Evolutionary conservation across 1,140 invertebrate species (phyloP).

Genomic region (Heliconius congener): DNA sequence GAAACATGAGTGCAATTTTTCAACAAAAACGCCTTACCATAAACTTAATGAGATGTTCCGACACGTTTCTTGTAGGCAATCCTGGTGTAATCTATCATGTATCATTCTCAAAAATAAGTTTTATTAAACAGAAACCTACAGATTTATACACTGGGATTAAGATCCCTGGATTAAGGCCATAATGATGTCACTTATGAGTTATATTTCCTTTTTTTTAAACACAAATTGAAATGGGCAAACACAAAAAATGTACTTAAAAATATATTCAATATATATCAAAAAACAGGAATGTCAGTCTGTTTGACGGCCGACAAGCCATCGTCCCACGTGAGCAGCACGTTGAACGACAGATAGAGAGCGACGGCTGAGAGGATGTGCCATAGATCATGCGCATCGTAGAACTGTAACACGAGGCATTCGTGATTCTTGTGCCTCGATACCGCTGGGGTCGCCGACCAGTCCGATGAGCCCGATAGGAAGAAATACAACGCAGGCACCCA

Average conservation of each 20-base stretch:
- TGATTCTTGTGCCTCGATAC: conserved; percentile 89
- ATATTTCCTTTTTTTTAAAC: no score
- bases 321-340: conserved; percentile 90
- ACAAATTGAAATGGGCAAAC: no score
- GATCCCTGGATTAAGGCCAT: no score
- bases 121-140: no score
- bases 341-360: conserved; percentile 95
- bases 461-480: conserved; percentile 62
- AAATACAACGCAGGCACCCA: conserved; percentile 72
- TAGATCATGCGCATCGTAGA: conserved; percentile 94
- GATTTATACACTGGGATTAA: no score
- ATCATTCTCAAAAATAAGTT: no score
- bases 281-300: conserved; percentile 89
- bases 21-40: no score
- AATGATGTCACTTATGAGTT: no score
- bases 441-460: conserved; percentile 86
- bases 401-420: conserved; percentile 88
- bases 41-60: no score
- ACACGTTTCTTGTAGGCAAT: no score
- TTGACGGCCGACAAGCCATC: conserved; percentile 89
- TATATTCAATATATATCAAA: conserved; percentile 62
- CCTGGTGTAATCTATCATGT: no score
- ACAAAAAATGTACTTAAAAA: not conserved
- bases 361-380: conserved; percentile 97
- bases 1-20: no score